Evolutionary conservation across 2,797 vertebrate genomes (phyloP), one percentile per base, ranked within the genome.

Genomic region (Myotis myotis): DNA sequence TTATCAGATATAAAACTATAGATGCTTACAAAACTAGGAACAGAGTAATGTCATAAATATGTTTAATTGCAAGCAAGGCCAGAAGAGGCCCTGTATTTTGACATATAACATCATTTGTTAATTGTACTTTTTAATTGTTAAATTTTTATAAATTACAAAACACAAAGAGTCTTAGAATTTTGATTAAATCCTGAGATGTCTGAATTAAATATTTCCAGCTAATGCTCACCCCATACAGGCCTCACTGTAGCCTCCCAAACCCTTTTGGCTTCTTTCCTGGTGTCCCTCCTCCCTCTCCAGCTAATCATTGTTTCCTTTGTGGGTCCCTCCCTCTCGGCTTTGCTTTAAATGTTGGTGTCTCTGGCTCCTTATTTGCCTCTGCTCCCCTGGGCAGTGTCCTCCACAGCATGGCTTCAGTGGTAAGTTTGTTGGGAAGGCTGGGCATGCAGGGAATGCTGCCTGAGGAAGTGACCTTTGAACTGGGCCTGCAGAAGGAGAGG

Each of bases 21-120:
- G 75, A 66, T 93, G 71, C 85, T 72, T 91, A 49, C 0, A 72
- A 89, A 90, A 62, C 49, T 81, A 75, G 38, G 41, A 93, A 62
- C 51, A 41, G n/a, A 93, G 36, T 53, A 62, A 75, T 93, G 49
- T 91, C 93, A 51, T 74, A 57, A 78, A 41, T 80, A 30, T 74
- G 49, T 95, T 64, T 92, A 41, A 92, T 74, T 87, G 41, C 36
- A 72, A 89, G 44, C 25, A 87, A 96, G 74, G 80, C 72, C 79
- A 84, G 81, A 80, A 91, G 72, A 96, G 22, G 53, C 30, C 38
- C 15, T 53, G 0, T 95, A 78, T 91, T 93, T 83, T 88, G 60
- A 70, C 10, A 10, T 62, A 3, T n/a, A 89, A 22, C 49, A 66
- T 76, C 70, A 71, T 88, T 93, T 87, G 66, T 94, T 95, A 55